Evolutionary conservation across 2,113 vertebrate genomes (phyloP).

Genomic region (Etia nguti): DNA sequence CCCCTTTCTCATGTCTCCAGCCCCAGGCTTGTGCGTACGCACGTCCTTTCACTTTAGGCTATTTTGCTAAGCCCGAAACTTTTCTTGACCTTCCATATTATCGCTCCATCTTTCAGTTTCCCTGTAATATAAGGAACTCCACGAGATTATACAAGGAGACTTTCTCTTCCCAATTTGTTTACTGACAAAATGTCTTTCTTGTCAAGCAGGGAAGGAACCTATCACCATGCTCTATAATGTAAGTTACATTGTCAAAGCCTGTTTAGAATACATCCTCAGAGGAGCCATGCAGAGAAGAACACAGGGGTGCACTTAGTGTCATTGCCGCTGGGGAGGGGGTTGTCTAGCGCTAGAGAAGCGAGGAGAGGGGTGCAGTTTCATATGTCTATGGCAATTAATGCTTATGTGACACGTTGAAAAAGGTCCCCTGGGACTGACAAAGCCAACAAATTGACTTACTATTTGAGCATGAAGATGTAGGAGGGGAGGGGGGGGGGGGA

Average conservation of each 20-base stretch:
- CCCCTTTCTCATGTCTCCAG: background rate
- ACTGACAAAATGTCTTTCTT: constrained; percentile 47
- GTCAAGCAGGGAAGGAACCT: constrained; percentile 16
- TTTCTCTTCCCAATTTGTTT: constrained; percentile 20
- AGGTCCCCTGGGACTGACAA: constrained; percentile 59
- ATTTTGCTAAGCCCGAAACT: constrained; percentile 20
- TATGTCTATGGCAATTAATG: constrained; percentile 68
- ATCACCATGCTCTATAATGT: constrained; percentile 35
- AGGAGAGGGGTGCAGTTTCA: constrained; percentile 46
- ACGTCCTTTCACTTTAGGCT: constrained; percentile 26
- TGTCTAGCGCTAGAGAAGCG: constrained; percentile 5
- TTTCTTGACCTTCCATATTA: constrained; percentile 23
- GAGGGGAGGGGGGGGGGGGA: background rate
- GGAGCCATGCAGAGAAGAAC: constrained; percentile 39
- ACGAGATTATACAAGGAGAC: constrained; percentile 16
- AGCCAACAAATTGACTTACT: constrained; percentile 71
- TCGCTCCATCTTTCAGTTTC: constrained; percentile 44
- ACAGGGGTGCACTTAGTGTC: constrained; percentile 63
- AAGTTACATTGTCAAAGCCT: constrained; percentile 56
- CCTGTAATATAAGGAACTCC: constrained; percentile 38
- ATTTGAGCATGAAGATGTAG: constrained; percentile 40
- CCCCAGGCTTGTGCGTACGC: background rate
- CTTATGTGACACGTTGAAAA: constrained; percentile 68
- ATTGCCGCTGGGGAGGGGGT: constrained; percentile 53
- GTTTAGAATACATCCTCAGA: constrained; percentile 55